Evolutionary conservation across 2,888 invertebrate genomes (phyloP).

Genomic region (Perithous albicinctus): DNA sequence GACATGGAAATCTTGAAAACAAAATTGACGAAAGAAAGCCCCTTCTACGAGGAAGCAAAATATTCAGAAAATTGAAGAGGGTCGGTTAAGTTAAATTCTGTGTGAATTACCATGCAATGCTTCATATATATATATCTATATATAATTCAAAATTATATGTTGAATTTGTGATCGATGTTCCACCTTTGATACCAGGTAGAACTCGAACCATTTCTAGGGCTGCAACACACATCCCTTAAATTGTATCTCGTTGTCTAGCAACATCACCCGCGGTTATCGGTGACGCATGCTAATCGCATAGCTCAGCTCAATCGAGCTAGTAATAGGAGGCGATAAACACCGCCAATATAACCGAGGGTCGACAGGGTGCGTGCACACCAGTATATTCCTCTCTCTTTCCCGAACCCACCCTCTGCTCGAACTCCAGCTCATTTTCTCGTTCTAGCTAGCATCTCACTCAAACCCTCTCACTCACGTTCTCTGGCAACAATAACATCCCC

Average conservation of each 20-base stretch:
- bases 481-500: slow-evolving; percentile 83
- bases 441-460: slow-evolving; percentile 29
- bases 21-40: too few relatives aligned
- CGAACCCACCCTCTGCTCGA: slow-evolving; percentile 32
- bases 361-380: slow-evolving; percentile 68
- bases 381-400: slow-evolving; percentile 30
- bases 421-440: slow-evolving; percentile 45
- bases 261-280: slow-evolving; percentile 72
- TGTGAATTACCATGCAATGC: too few relatives aligned
- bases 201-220: slow-evolving; percentile 26
- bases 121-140: too few relatives aligned
- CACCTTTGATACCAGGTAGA: slow-evolving; percentile 39
- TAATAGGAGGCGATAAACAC: slow-evolving; percentile 83
- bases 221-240: slow-evolving; percentile 23
- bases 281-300: slow-evolving; percentile 83
- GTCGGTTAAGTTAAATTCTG: too few relatives aligned
- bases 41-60: too few relatives aligned
- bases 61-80: too few relatives aligned
- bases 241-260: slow-evolving; percentile 21
- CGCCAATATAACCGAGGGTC: slow-evolving; percentile 80
- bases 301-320: slow-evolving; percentile 81
- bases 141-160: too few relatives aligned
- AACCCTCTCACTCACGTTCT: slow-evolving; percentile 66
- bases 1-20: too few relatives aligned
- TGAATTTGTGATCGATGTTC: neutral